Base-by-base conservation (phyloP, 2,113 vertebrate species). In the Aythya baeri region DNA sequence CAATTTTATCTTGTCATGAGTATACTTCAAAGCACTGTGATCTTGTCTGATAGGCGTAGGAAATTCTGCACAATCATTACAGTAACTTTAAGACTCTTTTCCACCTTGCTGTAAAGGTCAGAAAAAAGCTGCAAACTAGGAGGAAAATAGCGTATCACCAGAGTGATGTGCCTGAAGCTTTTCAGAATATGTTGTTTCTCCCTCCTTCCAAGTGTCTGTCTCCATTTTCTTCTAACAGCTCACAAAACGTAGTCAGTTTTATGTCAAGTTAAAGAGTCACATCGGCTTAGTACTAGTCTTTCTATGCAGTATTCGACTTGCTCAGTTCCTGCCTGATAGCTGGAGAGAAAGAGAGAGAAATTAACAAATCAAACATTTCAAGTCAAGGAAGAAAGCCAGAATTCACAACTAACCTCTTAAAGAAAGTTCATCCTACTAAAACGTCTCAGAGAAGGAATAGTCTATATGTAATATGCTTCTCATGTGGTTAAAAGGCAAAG, bases 311-410 rank as follows among this genome's bases (percentile, higher is more conserved):
- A 97, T 98, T 99, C 57, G 99, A 99, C 97, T 98, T 99, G 96
- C 98, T 99, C 97, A 99, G 98, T 93, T 99, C 99, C 98, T 99
- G 99, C 96, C 99, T 98, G 98, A 99, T 99, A 88, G 99, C 99
- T 99, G 93, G 58, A 86, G 46, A 84, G 59, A 76, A 16, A 88
- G 80, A 76, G 18, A 86, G 7, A 79, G 31, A 20, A 77, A 75
- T 98, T 36, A 91, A 91, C 8, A 87, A 36, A 73, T 20, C 36
- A 31, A 20, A 57, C 0, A 63, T n/a, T 34, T 25, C 17, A 31
- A 86, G 46, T 9, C 17, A 83, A 83, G 55, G 14, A 46, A 86
- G 36, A 38, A 62, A 79, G 49, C 21, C 70, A 85, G 26, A 81
- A 46, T 31, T 73, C 31, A 58, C 32, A 54, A 17, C 17, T 25